A percentile compares a stretch with the other conserved stretches of the same genome.
These are phyloP conservation scores for Arvicanthis niloticus DNA, from an alignment of 2,113 vertebrate species.

Conservation along the genomic window DNA sequence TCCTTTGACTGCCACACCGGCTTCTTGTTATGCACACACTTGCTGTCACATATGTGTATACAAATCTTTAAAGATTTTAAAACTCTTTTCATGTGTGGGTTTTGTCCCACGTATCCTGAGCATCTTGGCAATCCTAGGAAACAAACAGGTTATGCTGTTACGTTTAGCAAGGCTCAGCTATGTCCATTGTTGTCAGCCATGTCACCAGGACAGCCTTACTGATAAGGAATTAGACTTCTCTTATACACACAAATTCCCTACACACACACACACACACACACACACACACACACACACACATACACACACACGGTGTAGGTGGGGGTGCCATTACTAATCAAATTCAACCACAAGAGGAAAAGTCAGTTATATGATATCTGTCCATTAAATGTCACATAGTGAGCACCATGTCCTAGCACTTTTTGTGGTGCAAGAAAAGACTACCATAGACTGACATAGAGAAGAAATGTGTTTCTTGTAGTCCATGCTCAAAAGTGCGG, in stretches of 20 bases:
- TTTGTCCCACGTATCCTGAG: neutral
- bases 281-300: neutral
- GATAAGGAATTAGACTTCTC: neutral
- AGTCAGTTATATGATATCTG: neutral
- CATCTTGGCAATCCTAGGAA: slow-evolving; percentile 13
- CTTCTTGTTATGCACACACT: neutral
- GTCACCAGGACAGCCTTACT: neutral
- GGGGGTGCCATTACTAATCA: neutral
- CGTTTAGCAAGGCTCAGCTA: neutral
- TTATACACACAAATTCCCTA: neutral
- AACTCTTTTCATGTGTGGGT: neutral
- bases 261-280: neutral
- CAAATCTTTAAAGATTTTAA: neutral
- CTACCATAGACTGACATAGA: neutral
- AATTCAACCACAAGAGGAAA: neutral
- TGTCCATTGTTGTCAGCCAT: neutral
- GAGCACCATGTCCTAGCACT: neutral
- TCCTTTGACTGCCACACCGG: neutral
- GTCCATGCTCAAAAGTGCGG: too few species aligned
- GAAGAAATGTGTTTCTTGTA: neutral
- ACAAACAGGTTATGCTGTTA: neutral
- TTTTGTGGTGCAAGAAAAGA: neutral
- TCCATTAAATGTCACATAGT: neutral
- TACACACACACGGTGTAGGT: neutral
- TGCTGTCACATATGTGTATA: neutral